A percentile compares a stretch with the other conserved stretches of the same genome.
phyloP scores from a whole-genome alignment of 2,888 invertebrate species.

The Apamea anceps region DNA sequence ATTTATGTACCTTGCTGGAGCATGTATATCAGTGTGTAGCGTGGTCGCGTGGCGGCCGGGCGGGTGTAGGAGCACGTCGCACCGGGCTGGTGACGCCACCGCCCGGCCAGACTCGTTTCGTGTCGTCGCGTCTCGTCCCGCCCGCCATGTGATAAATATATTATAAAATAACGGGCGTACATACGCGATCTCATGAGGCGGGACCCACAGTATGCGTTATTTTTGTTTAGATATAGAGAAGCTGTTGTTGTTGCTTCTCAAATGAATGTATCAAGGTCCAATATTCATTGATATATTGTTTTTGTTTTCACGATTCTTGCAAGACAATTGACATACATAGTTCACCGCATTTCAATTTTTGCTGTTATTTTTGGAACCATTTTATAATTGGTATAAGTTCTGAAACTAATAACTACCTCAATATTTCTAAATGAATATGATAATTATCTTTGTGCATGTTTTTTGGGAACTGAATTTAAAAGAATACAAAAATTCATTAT shows the following conservation, averaged over 20 bases:
- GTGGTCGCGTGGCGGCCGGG: slow-evolving; percentile 65
- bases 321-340: slow-evolving; percentile 76
- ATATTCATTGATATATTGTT: slow-evolving; percentile 78
- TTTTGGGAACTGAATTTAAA: slow-evolving; percentile 87
- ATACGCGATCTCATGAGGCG: slow-evolving; percentile 67
- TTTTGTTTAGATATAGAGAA: slow-evolving; percentile 73
- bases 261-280: slow-evolving; percentile 78
- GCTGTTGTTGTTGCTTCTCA: slow-evolving; percentile 84
- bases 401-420: slow-evolving; percentile 91
- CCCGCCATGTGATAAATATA: slow-evolving; percentile 63
- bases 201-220: slow-evolving; percentile 62
- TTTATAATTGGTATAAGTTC: slow-evolving; percentile 90
- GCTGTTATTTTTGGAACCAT: slow-evolving; percentile 88
- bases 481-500: slow-evolving; percentile 84
- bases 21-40: slow-evolving; percentile 66
- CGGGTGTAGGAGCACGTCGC: slow-evolving; percentile 51
- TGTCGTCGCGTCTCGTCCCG: slow-evolving; percentile 65
- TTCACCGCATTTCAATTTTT: slow-evolving; percentile 79
- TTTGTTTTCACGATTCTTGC: slow-evolving; percentile 76
- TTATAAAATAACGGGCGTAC: slow-evolving; percentile 61
- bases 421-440: slow-evolving; percentile 90
- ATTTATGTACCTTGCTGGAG: slow-evolving; percentile 72
- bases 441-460: slow-evolving; percentile 90
- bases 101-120: slow-evolving; percentile 55
- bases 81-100: slow-evolving; percentile 41